A percentile compares a stretch with the other conserved stretches of the same genome.
Conservation (phyloP, 2,888 invertebrate species). For the Diadromus collaris region DNA sequence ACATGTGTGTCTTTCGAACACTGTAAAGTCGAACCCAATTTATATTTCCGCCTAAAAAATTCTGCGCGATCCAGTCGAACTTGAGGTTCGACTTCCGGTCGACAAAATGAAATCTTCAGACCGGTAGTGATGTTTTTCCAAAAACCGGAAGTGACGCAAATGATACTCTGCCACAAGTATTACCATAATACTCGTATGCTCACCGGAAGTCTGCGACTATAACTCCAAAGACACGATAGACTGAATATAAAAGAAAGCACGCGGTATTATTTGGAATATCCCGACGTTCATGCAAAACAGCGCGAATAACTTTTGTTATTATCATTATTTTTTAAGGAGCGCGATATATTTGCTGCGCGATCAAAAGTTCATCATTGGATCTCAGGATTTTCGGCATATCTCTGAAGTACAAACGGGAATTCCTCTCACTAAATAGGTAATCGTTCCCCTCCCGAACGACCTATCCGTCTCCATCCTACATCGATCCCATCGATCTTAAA, state of each 20-base stretch:
- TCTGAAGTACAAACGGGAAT: conserved; percentile 52
- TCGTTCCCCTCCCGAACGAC: conserved; percentile 10
- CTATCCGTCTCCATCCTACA: conserved; percentile 17
- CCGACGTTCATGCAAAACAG: conserved; percentile 10
- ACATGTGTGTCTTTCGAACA: too few species aligned
- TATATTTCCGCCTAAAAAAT: too few species aligned
- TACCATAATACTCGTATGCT: conserved; percentile 32
- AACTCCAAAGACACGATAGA: conserved; percentile 56
- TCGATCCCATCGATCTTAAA: conserved; percentile 37
- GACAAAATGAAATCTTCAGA: not conserved
- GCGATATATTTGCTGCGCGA: not conserved
- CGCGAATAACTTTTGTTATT: not conserved
- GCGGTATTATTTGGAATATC: conserved; percentile 31
- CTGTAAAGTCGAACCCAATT: too few species aligned
- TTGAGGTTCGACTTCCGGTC: too few species aligned
- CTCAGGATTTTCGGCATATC: conserved; percentile 49
- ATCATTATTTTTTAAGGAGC: not conserved
- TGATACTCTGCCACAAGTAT: conserved; percentile 25
- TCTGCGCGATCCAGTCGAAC: too few species aligned
- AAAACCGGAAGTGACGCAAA: not conserved
- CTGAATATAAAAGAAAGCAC: conserved; percentile 30
- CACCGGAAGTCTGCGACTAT: conserved; percentile 32
- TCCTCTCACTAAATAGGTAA: conserved; percentile 31
- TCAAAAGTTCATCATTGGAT: conserved; percentile 17
- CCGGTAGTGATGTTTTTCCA: not conserved